phyloP scores from a whole-genome alignment of 2,113 vertebrate genomes.

The Eretmochelys imbricata region DNA sequence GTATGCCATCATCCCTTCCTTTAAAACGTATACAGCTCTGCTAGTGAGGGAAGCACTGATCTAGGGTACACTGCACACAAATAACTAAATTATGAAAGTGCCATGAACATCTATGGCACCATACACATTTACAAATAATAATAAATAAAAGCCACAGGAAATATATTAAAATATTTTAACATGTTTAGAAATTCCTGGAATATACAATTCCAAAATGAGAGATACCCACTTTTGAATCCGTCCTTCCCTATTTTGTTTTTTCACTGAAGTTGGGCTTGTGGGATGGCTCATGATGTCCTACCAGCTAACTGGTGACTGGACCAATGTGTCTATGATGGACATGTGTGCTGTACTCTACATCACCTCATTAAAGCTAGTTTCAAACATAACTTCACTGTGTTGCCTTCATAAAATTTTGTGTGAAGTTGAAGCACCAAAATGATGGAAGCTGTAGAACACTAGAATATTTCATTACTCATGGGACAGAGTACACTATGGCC shows the following conservation, averaged over 20 bases:
- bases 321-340: background rate
- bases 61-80: background rate
- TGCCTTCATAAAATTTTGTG: background rate
- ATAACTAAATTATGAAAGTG: background rate
- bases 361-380: background rate
- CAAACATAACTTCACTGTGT: background rate
- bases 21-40: background rate
- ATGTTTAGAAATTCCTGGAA: background rate
- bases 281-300: background rate
- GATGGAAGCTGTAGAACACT: background rate
- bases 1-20: background rate
- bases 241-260: background rate
- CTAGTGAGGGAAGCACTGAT: background rate
- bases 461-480: background rate
- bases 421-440: background rate
- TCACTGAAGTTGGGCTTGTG: background rate
- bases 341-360: background rate
- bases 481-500: background rate
- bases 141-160: background rate
- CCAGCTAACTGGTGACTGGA: background rate
- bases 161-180: background rate
- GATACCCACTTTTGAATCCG: background rate
- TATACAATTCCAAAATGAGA: background rate
- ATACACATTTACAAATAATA: background rate
- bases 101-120: background rate